Evolutionary conservation across 2,113 vertebrate species (phyloP).

Genomic region (Petromus typicus): DNA sequence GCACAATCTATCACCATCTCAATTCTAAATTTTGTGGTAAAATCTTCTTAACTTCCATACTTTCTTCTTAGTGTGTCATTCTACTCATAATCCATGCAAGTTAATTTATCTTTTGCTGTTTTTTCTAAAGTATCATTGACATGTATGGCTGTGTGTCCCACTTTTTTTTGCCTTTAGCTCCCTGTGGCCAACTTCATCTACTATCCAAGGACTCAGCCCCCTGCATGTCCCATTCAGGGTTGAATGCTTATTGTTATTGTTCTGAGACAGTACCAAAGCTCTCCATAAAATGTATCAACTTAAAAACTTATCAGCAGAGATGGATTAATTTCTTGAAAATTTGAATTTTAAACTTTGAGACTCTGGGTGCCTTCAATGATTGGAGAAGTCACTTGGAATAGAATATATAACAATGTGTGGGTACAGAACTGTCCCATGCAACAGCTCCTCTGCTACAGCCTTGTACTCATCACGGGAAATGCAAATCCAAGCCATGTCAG

Average conservation of each 20-base stretch:
- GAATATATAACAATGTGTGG: neutral
- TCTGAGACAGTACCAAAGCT: neutral
- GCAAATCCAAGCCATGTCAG: neutral
- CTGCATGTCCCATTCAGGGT: slow-evolving; percentile 79
- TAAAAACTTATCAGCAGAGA: neutral
- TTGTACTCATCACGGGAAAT: neutral
- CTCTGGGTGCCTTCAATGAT: neutral
- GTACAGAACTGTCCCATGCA: neutral
- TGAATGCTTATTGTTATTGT: neutral
- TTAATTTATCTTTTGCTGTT: slow-evolving; percentile 93
- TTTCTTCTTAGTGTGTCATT: slow-evolving; percentile 93
- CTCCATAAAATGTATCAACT: neutral
- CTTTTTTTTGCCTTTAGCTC: neutral
- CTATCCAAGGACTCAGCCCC: neutral
- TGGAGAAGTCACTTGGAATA: neutral
- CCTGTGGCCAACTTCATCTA: accelerated
- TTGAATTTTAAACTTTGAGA: neutral
- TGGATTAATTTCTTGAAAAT: neutral
- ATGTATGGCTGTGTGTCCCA: slow-evolving; percentile 84
- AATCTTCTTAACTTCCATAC: slow-evolving; percentile 95
- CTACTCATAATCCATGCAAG: slow-evolving; percentile 93
- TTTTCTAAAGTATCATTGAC: slow-evolving; percentile 94
- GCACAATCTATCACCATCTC: slow-evolving; percentile 90
- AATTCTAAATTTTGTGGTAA: slow-evolving; percentile 91
- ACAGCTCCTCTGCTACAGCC: neutral